Conservation (phyloP, 1,140 invertebrate genomes). For the Drosophila pandora region DNA sequence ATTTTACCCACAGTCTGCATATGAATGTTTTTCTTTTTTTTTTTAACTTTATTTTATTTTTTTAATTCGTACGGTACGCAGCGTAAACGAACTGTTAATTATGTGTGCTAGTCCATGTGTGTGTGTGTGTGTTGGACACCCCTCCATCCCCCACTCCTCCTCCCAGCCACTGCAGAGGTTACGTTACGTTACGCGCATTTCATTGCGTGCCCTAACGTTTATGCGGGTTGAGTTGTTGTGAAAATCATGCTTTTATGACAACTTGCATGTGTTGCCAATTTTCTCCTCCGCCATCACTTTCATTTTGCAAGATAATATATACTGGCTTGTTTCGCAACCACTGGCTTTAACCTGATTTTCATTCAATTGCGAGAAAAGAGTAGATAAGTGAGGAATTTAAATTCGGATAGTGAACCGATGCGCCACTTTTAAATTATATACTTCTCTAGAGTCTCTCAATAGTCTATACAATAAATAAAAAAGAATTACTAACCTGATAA, state of each 20-base stretch:
- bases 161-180: conserved; percentile 21
- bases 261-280: not conserved
- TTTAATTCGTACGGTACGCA: conserved; percentile 65
- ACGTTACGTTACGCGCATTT: conserved; percentile 48
- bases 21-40: conserved; percentile 33
- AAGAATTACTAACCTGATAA: too few relatives aligned
- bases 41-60: not conserved
- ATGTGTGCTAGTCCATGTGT: conserved; percentile 34
- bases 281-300: not conserved
- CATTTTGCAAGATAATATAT: not conserved
- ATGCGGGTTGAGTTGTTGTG: conserved; percentile 7
- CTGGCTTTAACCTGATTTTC: too few relatives aligned
- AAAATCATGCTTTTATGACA: not conserved
- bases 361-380: too few relatives aligned
- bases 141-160: not conserved
- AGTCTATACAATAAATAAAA: too few relatives aligned
- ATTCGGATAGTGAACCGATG: too few relatives aligned
- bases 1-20: conserved; percentile 30
- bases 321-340: not conserved
- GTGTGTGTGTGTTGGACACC: too few relatives aligned
- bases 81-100: conserved; percentile 78
- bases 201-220: conserved; percentile 44
- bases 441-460: too few relatives aligned
- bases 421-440: too few relatives aligned
- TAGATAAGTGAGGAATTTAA: too few relatives aligned